These are phyloP conservation scores for Mohoua ochrocephala DNA, from an alignment of 2,113 vertebrate species.

Conservation along the genomic window DNA sequence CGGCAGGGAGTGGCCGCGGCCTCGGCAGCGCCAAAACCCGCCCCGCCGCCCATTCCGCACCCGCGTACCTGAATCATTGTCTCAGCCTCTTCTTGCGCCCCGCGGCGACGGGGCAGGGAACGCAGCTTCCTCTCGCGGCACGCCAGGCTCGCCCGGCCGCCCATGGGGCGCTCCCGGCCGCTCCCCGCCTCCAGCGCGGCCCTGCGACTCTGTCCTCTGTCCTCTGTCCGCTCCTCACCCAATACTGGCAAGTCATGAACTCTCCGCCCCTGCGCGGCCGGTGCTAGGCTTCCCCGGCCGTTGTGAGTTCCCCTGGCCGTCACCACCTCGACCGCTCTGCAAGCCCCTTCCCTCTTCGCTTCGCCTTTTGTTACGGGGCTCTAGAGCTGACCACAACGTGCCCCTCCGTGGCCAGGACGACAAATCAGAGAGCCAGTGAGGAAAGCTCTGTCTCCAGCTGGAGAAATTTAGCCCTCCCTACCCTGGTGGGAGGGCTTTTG, in stretches of 20 bases:
- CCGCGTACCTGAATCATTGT: not conserved
- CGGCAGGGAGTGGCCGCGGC: not conserved
- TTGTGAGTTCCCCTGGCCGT: not conserved
- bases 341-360: not conserved
- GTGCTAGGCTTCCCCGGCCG: not conserved
- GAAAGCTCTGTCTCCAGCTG: not conserved
- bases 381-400: not conserved
- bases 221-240: not conserved
- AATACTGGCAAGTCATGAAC: not conserved
- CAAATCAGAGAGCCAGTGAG: not conserved
- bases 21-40: not conserved
- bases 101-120: not conserved
- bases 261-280: not conserved
- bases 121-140: not conserved
- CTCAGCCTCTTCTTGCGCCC: not conserved
- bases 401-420: not conserved
- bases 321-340: not conserved
- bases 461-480: slow-evolving; percentile 3
- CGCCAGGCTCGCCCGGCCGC: not conserved
- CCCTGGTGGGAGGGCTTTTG: slow-evolving; percentile 46
- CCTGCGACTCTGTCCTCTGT: not conserved
- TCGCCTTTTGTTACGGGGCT: not conserved
- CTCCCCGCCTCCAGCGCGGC: not conserved
- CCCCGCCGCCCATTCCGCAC: not conserved
- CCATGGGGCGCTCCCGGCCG: not conserved